These are phyloP conservation scores for Augochlora pura DNA, from an alignment of 1,140 invertebrate genomes.

Conservation along the genomic window DNA sequence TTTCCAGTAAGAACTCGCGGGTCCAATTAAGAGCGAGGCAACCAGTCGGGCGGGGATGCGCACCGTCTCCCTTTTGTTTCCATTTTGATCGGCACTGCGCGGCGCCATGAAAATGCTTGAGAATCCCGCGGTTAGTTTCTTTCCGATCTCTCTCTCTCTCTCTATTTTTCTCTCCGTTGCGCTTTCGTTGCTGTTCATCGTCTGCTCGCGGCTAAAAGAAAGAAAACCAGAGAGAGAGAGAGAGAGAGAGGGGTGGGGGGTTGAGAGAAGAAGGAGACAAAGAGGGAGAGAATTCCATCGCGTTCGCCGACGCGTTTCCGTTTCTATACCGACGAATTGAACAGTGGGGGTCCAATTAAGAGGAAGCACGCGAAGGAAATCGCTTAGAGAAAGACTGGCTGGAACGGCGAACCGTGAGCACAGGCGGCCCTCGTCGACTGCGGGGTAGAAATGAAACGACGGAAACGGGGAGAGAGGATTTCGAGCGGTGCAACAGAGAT, in stretches of 20 bases:
- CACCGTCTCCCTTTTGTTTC: conserved; percentile 39
- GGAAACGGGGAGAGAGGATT: not conserved
- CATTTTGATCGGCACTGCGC: conserved; percentile 35
- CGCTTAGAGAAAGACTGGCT: conserved; percentile 66
- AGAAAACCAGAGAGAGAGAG: too few relatives aligned
- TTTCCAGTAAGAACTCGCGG: conserved; percentile 31
- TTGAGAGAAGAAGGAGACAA: too few relatives aligned
- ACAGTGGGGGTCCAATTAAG: conserved; percentile 72
- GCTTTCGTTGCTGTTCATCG: not conserved
- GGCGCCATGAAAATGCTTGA: conserved; percentile 57
- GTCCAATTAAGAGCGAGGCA: conserved; percentile 36
- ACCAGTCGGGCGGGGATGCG: not conserved
- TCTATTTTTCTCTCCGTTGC: not conserved
- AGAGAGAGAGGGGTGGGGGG: too few relatives aligned
- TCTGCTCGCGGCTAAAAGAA: conserved; percentile 15
- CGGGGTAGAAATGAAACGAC: not conserved
- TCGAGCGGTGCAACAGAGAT: not conserved
- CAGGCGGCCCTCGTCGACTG: too few relatives aligned
- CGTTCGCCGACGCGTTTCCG: conserved; percentile 63
- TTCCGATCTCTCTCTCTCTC: not conserved
- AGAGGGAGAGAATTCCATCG: conserved; percentile 50
- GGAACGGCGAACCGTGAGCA: conserved; percentile 8
- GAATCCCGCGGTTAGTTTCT: conserved; percentile 31
- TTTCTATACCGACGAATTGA: conserved; percentile 67
- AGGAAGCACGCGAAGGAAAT: conserved; percentile 76